These are phyloP conservation scores for Drosophila guanche DNA, from an alignment of 1,140 invertebrate species.

Conservation along the genomic window DNA sequence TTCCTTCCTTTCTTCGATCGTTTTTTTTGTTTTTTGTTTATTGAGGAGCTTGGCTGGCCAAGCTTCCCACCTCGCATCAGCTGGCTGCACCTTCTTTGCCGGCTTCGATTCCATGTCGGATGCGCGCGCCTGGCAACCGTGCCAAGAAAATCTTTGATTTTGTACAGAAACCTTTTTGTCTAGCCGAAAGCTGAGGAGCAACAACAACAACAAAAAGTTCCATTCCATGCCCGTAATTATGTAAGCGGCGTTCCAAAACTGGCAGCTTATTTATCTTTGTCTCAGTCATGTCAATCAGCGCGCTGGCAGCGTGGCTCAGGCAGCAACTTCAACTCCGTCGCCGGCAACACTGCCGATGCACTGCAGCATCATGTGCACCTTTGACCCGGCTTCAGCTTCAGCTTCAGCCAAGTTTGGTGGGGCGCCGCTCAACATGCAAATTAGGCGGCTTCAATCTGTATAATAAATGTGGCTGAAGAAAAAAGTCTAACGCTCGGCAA, in stretches of 20 bases:
- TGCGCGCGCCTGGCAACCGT: constrained; percentile 65
- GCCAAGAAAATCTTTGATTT: constrained; percentile 31
- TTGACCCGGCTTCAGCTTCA: constrained; percentile 46
- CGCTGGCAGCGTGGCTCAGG: constrained; percentile 39
- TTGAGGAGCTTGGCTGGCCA: constrained; percentile 4
- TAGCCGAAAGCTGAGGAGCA: too few relatives aligned
- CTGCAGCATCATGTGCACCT: constrained; percentile 72
- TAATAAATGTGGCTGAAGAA: constrained; percentile 51
- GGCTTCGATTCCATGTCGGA: constrained; percentile 55
- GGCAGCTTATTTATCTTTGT: constrained; percentile 79
- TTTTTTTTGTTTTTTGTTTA: constrained; percentile 50
- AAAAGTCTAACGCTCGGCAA: constrained; percentile 29
- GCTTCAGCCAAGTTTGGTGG: constrained; percentile 32
- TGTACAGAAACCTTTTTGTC: constrained; percentile 30
- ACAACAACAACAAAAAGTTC: constrained; percentile 24
- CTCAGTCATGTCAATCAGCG: constrained; percentile 73
- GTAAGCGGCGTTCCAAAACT: constrained; percentile 76
- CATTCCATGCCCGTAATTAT: constrained; percentile 68
- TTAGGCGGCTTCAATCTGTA: constrained; percentile 51
- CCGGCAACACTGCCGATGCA: constrained; percentile 54
- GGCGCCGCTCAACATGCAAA: constrained; percentile 56
- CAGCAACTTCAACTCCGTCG: constrained; percentile 1
- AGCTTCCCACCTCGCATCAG: constrained; percentile 57
- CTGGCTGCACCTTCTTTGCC: constrained; percentile 71
- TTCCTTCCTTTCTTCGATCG: not conserved